Percentiles rank a stretch among this genome's conserved stretches.
Conservation (phyloP, 2,888 invertebrate species). For the Anodontia alba region DNA sequence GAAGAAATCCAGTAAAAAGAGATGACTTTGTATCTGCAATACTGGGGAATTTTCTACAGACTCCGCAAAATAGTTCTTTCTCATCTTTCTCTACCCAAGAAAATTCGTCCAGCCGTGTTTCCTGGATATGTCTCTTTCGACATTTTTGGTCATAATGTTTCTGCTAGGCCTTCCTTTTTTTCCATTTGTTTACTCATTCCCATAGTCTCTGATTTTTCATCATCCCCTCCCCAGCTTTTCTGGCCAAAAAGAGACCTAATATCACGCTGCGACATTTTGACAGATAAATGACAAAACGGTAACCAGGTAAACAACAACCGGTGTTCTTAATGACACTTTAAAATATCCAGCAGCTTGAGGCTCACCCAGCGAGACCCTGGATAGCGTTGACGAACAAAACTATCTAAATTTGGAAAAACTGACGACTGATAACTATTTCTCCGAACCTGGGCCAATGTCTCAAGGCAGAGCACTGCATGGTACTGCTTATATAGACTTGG, state of each 20-base stretch:
- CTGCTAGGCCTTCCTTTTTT: neutral
- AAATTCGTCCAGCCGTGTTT: neutral
- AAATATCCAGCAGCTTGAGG: neutral
- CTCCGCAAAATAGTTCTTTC: neutral
- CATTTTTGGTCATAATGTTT: neutral
- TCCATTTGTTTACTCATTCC: neutral
- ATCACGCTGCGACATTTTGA: neutral
- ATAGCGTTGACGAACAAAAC: no score
- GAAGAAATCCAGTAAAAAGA: constrained; percentile 7
- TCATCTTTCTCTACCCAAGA: neutral
- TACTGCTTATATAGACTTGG: no score
- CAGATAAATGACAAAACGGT: neutral
- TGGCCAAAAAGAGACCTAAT: neutral
- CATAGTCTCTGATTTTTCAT: neutral
- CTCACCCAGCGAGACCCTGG: no score
- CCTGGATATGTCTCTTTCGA: neutral
- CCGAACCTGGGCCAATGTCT: no score
- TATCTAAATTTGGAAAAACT: no score
- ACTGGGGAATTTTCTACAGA: constrained; percentile 8
- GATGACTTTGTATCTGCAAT: constrained; percentile 18
- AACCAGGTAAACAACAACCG: neutral
- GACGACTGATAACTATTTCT: no score
- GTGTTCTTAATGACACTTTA: neutral
- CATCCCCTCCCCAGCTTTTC: neutral
- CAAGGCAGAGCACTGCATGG: no score